Conservation (phyloP, 2,797 vertebrate genomes). For the Cottoperca gobio region DNA sequence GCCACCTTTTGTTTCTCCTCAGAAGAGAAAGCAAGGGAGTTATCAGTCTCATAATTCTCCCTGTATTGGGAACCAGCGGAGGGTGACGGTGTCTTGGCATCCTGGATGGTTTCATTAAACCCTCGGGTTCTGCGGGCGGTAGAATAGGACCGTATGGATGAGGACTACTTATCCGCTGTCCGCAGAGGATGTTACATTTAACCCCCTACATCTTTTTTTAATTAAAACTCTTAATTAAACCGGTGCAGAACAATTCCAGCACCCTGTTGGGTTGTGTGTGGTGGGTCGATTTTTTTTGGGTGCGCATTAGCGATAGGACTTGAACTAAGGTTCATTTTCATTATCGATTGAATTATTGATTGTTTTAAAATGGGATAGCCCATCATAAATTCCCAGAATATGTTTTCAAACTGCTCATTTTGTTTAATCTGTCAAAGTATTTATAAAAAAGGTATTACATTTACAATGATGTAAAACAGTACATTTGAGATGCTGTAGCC, state of each 20-base stretch:
- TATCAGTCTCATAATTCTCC: conserved; percentile 65
- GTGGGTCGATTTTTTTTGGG: conserved; percentile 19
- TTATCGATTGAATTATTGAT: conserved; percentile 31
- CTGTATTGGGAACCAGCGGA: conserved; percentile 56
- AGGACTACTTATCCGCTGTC: conserved; percentile 51
- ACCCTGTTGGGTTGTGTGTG: conserved; percentile 10
- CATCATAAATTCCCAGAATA: background rate
- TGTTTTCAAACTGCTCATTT: conserved; percentile 14
- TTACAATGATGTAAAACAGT: background rate
- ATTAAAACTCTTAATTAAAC: conserved; percentile 70
- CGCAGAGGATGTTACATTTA: conserved; percentile 55
- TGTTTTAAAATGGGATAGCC: conserved; percentile 5
- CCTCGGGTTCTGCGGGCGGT: conserved; percentile 27
- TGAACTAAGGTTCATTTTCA: background rate
- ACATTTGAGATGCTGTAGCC: background rate
- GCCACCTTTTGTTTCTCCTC: conserved; percentile 68
- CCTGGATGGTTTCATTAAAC: conserved; percentile 65
- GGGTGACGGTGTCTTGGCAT: conserved; percentile 60
- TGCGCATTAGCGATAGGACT: conserved; percentile 12
- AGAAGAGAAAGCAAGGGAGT: conserved; percentile 47
- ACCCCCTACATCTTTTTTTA: conserved; percentile 62
- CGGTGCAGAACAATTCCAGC: conserved; percentile 27
- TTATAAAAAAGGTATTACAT: background rate
- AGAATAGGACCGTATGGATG: conserved; percentile 32
- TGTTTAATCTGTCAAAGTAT: background rate